Evolutionary conservation across 2,888 invertebrate species (phyloP).

Genomic region (Syritta pipiens): DNA sequence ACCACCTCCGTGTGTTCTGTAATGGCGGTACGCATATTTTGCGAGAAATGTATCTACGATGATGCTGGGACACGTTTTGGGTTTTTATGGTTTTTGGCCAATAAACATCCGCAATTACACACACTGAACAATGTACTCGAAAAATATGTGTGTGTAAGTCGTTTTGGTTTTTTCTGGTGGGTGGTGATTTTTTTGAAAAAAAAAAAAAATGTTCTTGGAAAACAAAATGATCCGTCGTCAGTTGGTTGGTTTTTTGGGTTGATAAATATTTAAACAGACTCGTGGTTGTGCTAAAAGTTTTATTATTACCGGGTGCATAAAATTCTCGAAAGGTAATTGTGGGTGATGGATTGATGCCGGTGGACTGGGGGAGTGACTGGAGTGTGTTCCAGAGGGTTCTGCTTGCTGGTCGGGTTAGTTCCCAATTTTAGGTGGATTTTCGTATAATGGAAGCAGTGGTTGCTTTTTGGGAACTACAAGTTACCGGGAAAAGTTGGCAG

Average conservation of each 20-base stretch:
- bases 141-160: background rate
- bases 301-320: slow-evolving; percentile 1
- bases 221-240: slow-evolving; percentile 2
- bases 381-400: no score
- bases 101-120: slow-evolving; percentile 36
- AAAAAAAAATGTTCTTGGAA: background rate
- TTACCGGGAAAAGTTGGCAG: no score
- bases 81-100: slow-evolving; percentile 17
- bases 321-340: background rate
- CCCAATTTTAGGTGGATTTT: no score
- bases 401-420: no score
- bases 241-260: no score
- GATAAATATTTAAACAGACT: slow-evolving; percentile 26
- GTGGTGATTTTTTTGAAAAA: slow-evolving; percentile 1
- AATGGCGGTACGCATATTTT: no score
- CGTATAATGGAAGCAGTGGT: no score
- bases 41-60: slow-evolving; percentile 9
- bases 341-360: no score
- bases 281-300: slow-evolving; percentile 22
- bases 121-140: slow-evolving; percentile 1
- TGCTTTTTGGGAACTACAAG: no score
- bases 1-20: no score
- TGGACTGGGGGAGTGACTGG: no score
- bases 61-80: slow-evolving; percentile 38
- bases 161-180: no score